Conservation (phyloP, 2,888 invertebrate species). For the Thysanoteuthis rhombus region DNA sequence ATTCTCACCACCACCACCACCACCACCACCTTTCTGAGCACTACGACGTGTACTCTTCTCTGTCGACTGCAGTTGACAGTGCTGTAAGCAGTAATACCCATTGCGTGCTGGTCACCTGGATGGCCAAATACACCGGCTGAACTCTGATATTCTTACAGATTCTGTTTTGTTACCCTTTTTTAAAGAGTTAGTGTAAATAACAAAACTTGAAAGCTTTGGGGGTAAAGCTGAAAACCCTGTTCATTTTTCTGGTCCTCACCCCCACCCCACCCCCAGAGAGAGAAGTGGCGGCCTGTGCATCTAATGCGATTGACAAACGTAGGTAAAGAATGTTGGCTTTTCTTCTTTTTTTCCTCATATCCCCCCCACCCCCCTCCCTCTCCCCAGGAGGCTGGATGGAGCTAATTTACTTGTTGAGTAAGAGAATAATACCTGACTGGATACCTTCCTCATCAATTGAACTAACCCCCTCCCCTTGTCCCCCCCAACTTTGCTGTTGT, state of each 20-base stretch:
- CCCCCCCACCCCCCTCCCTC: too few relatives aligned
- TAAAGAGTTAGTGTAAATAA: background rate
- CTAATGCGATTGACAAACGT: too few relatives aligned
- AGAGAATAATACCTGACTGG: background rate
- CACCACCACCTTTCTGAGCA: background rate
- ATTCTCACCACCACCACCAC: slow-evolving; percentile 22
- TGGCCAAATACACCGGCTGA: slow-evolving; percentile 15
- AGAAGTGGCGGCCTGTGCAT: too few relatives aligned
- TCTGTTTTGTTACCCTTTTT: background rate
- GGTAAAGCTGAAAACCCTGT: background rate
- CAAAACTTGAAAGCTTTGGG: background rate
- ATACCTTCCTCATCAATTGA: background rate
- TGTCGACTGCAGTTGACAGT: slow-evolving; percentile 14
- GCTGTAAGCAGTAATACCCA: background rate
- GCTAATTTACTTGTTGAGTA: background rate
- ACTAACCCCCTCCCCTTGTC: too few relatives aligned
- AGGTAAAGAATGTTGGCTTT: too few relatives aligned
- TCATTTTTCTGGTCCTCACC: background rate
- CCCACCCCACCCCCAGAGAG: background rate
- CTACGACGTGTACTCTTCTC: background rate
- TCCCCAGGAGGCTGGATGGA: background rate
- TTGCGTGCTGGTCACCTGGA: background rate
- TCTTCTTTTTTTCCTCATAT: too few relatives aligned
- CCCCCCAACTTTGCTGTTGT: too few relatives aligned
- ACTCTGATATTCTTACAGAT: background rate